Percentiles rank a stretch among this genome's conserved stretches.
These are phyloP conservation scores for Trachelipus rathkii DNA, from an alignment of 1,140 invertebrate species.

Conservation along the genomic window DNA sequence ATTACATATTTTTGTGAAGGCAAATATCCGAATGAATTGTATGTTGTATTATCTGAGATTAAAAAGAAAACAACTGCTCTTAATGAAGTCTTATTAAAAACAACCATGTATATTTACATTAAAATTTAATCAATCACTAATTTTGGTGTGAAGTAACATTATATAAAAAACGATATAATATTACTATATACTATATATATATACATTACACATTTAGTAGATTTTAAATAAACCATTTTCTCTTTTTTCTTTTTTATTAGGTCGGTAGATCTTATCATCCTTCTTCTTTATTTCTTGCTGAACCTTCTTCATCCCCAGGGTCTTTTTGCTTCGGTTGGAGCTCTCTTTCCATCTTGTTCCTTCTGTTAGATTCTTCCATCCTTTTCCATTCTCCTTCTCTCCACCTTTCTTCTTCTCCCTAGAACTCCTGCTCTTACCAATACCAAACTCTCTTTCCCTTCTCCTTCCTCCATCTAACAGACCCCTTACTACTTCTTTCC, in stretches of 20 bases:
- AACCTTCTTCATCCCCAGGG: neutral
- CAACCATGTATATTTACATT: too few relatives aligned
- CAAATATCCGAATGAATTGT: too few relatives aligned
- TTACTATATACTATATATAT: too few relatives aligned
- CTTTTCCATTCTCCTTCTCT: neutral
- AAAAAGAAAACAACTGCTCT: too few relatives aligned
- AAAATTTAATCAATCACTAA: too few relatives aligned
- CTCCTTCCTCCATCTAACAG: neutral
- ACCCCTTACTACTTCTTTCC: neutral
- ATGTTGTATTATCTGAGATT: too few relatives aligned
- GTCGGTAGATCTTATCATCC: neutral
- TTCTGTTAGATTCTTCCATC: neutral
- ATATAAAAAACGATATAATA: too few relatives aligned
- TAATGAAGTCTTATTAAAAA: too few relatives aligned
- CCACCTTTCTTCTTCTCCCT: neutral
- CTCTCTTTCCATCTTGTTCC: neutral
- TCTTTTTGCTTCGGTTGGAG: neutral
- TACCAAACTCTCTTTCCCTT: neutral
- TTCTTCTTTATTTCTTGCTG: neutral
- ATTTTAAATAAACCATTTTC: too few relatives aligned
- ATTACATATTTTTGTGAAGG: too few relatives aligned
- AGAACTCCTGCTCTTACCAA: neutral
- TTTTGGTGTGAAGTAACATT: too few relatives aligned
- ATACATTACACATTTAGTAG: too few relatives aligned
- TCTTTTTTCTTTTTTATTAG: neutral